Base-by-base conservation (phyloP, 2,888 invertebrate species). In the Drosophila kambysellisi region DNA sequence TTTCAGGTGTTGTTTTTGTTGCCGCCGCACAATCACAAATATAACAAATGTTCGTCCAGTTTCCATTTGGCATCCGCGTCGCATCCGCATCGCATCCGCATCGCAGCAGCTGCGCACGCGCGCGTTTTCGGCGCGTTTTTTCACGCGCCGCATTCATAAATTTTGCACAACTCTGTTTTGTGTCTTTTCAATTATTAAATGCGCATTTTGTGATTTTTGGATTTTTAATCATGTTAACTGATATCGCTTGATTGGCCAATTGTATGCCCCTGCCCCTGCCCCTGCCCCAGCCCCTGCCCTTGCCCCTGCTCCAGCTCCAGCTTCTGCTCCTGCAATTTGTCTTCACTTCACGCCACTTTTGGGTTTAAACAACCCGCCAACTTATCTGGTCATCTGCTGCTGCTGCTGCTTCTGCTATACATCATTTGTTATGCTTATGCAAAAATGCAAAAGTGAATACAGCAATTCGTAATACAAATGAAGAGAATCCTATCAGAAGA, bases 391-490 rank as follows among this genome's bases (percentile, higher is more conserved):
- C 25, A 46, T 46, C 46, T 15, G 12, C 46, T 15, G 17, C 29
- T 30, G 51, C 50, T 46, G 35, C 77, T 56, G 67, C 50, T 46
- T 32, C 77, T 56, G 67, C 50, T 37, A 25, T 25, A 25, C 20
- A 86, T 82, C 80, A 86, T 86, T 83, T 79, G 73, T 86, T 76
- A 80, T 66, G 78, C 75, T 80, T 79, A 75, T 83, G 72, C 64
- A 68, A 74, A 77, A 72, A 33, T 25, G 17, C 0, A 39, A 51
- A 43, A 30, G n/a, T 9, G 46, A 41, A 29, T 30, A n/a, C 33
- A 41, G 25, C 29, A 54, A 50, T n/a, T 54, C 54, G 37, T 29
- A 29, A 30, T 35, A 50, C 50, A 48, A 56, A 46, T 43, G 43
- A 32, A 57, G 43, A 11, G 32, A 39, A 57, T 80, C 65, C 80